A percentile compares a stretch with the other conserved stretches of the same genome.
Evolutionary conservation across 2,797 vertebrate genomes (phyloP).

Genomic region (Okamejei kenojei): DNA sequence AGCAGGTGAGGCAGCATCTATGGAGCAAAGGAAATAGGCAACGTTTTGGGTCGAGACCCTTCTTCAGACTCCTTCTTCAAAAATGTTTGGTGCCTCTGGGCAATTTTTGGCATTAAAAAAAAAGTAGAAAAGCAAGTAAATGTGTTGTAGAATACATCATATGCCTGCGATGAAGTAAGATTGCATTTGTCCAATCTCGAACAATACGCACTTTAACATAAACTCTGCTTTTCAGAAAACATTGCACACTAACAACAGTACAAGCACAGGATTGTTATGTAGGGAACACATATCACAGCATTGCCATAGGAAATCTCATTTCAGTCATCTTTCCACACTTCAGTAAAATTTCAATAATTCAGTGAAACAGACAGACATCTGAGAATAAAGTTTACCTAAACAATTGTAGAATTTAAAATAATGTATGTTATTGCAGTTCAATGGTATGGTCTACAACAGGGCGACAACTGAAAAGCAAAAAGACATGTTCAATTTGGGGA

Average conservation of each 20-base stretch:
- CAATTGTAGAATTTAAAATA: not conserved
- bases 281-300: not conserved
- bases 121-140: not conserved
- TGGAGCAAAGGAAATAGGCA: too few species aligned
- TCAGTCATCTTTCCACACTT: not conserved
- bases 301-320: not conserved
- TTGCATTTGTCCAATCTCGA: not conserved
- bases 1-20: too few species aligned
- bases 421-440: not conserved
- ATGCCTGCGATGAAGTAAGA: not conserved
- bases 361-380: not conserved
- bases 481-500: too few species aligned
- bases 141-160: not conserved
- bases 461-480: too few species aligned
- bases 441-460: not conserved
- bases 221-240: not conserved
- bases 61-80: too few species aligned
- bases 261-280: not conserved
- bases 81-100: too few species aligned
- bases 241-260: not conserved
- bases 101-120: not conserved
- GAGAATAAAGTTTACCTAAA: not conserved
- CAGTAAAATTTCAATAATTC: not conserved
- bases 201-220: not conserved
- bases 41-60: too few species aligned